These are phyloP conservation scores for Metopia argyrocephala DNA, from an alignment of 2,888 invertebrate genomes.

Conservation along the genomic window DNA sequence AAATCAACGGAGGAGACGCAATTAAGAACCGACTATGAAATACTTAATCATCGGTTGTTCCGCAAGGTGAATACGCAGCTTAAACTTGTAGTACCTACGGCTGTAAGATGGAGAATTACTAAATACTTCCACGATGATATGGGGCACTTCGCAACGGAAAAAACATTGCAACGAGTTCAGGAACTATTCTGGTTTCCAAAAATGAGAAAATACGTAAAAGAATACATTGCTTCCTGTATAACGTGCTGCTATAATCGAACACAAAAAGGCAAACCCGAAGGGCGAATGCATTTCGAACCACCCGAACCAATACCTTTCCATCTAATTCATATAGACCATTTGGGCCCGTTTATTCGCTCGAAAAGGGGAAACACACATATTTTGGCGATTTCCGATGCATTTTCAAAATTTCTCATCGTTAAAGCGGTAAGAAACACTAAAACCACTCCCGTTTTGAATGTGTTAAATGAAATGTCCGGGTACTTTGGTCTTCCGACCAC, in stretches of 20 bases:
- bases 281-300: slow-evolving; percentile 31
- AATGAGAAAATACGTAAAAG: slow-evolving; percentile 38
- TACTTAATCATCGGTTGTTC: slow-evolving; percentile 52
- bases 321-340: too few species aligned
- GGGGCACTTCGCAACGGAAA: slow-evolving; percentile 33
- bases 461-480: slow-evolving; percentile 54
- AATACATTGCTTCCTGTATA: slow-evolving; percentile 47
- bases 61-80: slow-evolving; percentile 11
- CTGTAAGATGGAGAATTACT: slow-evolving; percentile 23
- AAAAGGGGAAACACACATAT: too few species aligned
- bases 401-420: too few species aligned
- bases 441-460: slow-evolving; percentile 58
- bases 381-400: too few species aligned
- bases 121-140: slow-evolving; percentile 39
- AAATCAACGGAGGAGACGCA: slow-evolving; percentile 10
- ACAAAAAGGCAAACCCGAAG: slow-evolving; percentile 38
- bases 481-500: slow-evolving; percentile 53
- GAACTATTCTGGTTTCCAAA: slow-evolving; percentile 38
- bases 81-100: slow-evolving; percentile 36
- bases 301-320: neutral
- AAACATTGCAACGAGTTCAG: slow-evolving; percentile 20
- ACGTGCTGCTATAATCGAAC: slow-evolving; percentile 46
- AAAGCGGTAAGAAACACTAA: too few species aligned
- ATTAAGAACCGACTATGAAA: slow-evolving; percentile 30
- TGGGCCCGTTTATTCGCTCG: too few species aligned